Percentiles rank a stretch among this genome's conserved stretches.
These are phyloP conservation scores for Corythoichthys intestinalis DNA, from an alignment of 2,113 vertebrate species.

Conservation along the genomic window DNA sequence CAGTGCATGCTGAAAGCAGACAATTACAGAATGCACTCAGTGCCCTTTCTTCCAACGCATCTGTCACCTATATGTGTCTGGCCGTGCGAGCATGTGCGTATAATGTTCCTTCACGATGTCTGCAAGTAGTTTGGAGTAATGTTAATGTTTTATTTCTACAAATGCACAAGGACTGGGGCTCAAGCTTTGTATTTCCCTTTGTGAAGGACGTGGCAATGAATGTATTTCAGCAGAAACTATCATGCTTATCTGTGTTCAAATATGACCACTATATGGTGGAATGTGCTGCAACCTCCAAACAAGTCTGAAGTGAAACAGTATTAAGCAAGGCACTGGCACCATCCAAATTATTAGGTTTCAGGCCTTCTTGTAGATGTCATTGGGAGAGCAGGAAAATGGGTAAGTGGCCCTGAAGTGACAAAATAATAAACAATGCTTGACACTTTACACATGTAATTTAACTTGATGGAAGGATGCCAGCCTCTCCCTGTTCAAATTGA, in stretches of 20 bases:
- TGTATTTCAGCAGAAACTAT: slow-evolving; percentile 24
- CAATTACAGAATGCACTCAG: slow-evolving; percentile 56
- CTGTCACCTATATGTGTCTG: slow-evolving; percentile 61
- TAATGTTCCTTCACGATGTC: slow-evolving; percentile 43
- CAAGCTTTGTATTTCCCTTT: slow-evolving; percentile 35
- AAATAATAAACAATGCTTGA: no score
- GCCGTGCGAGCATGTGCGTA: slow-evolving; percentile 8
- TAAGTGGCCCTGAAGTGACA: no score
- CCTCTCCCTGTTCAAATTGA: no score
- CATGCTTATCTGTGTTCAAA: slow-evolving; percentile 36
- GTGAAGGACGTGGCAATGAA: slow-evolving; percentile 11
- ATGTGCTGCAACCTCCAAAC: slow-evolving; percentile 32
- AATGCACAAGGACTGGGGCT: slow-evolving; percentile 34
- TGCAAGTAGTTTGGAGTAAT: slow-evolving; percentile 52
- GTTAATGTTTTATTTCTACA: slow-evolving; percentile 51
- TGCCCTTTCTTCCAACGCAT: slow-evolving; percentile 64
- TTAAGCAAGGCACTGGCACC: slow-evolving; percentile 43
- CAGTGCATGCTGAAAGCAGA: slow-evolving; percentile 51
- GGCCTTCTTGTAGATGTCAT: slow-evolving; percentile 53
- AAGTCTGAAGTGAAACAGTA: slow-evolving; percentile 40
- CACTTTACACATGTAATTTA: no score
- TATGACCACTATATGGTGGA: slow-evolving; percentile 23
- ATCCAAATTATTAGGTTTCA: slow-evolving; percentile 6
- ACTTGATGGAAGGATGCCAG: no score
- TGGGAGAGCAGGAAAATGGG: slow-evolving; percentile 7